phyloP scores from a whole-genome alignment of 2,797 vertebrate species.

The Gymnopithys bicolor region DNA sequence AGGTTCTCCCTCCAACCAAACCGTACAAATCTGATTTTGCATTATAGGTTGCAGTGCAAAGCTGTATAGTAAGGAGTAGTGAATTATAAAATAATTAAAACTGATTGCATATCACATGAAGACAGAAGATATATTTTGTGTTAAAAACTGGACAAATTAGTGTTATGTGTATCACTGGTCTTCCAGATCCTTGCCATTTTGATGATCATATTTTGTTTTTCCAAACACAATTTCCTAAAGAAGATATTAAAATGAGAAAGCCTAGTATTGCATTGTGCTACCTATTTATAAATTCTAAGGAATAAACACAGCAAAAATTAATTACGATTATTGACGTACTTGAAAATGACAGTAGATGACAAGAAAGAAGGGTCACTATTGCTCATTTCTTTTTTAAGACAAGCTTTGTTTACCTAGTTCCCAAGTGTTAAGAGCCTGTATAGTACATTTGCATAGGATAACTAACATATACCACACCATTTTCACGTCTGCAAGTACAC shows the following conservation, averaged over 20 bases:
- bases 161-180: neutral
- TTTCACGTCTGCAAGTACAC: conserved; percentile 99
- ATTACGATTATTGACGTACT: conserved; percentile 76
- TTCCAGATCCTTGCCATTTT: conserved; percentile 3
- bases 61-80: neutral
- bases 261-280: conserved; percentile 41
- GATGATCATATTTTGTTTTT: conserved; percentile 45
- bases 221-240: conserved; percentile 54
- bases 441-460: conserved; percentile 97
- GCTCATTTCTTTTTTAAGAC: conserved; percentile 72
- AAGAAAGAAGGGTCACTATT: conserved; percentile 73
- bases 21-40: neutral
- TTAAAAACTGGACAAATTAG: neutral
- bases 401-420: conserved; percentile 83
- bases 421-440: conserved; percentile 88
- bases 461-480: conserved; percentile 97
- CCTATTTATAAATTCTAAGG: conserved; percentile 75
- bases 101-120: neutral
- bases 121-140: neutral
- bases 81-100: neutral
- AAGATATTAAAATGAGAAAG: conserved; percentile 64
- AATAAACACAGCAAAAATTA: conserved; percentile 75
- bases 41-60: neutral
- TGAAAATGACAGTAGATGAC: conserved; percentile 72
- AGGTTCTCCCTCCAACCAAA: neutral